phyloP scores from a whole-genome alignment of 1,140 invertebrate species.

The Leguminivora glycinivorella region DNA sequence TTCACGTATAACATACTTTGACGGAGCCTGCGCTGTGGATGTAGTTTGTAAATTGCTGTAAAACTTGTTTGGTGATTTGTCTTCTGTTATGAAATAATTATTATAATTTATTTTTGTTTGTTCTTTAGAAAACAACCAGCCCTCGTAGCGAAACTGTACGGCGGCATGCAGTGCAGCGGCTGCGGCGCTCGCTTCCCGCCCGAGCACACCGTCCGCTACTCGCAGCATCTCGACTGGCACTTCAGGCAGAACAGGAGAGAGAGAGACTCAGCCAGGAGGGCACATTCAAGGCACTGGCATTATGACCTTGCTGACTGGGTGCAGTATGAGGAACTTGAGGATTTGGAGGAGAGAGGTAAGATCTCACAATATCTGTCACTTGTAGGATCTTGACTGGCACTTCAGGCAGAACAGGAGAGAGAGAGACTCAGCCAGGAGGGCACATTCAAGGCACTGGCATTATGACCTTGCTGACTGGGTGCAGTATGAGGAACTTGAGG shows the following conservation, averaged over 20 bases:
- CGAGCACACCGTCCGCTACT: constrained; percentile 92
- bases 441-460: constrained; percentile 92
- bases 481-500: constrained; percentile 96
- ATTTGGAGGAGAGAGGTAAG: constrained; percentile 92
- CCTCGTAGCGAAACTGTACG: constrained; percentile 85
- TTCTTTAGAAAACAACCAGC: constrained; percentile 81
- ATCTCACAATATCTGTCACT: constrained; percentile 86
- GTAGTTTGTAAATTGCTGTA: no score
- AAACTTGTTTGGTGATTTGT: no score
- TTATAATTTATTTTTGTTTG: constrained; percentile 1
- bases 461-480: constrained; percentile 96
- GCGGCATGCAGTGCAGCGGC: constrained; percentile 95
- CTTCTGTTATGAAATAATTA: no score
- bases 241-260: constrained; percentile 95
- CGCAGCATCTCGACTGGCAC: constrained; percentile 98
- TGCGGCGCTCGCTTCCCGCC: constrained; percentile 95
- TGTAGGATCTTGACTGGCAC: constrained; percentile 98
- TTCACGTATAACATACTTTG: no score
- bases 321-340: constrained; percentile 96
- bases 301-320: constrained; percentile 96
- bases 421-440: constrained; percentile 89
- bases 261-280: constrained; percentile 89
- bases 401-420: constrained; percentile 95
- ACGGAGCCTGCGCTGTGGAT: no score
- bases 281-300: constrained; percentile 92